phyloP scores from a whole-genome alignment of 2,888 invertebrate species.

The Thalpophila matura region DNA sequence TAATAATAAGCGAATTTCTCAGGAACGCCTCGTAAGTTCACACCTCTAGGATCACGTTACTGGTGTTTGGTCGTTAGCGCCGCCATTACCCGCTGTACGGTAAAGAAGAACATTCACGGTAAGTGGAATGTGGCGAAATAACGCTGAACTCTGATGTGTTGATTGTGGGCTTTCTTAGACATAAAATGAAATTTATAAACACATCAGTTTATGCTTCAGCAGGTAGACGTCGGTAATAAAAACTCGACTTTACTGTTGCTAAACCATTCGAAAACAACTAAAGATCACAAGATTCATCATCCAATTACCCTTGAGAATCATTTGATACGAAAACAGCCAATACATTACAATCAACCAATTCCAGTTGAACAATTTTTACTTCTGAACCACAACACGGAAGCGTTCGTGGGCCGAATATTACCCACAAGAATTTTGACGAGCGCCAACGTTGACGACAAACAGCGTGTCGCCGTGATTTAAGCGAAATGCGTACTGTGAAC shows the following conservation, averaged over 20 bases:
- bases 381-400: conserved; percentile 56
- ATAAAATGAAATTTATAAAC: conserved; percentile 39
- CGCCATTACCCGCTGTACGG: conserved; percentile 54
- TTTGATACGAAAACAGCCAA: conserved; percentile 24
- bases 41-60: conserved; percentile 74
- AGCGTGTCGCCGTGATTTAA: conserved; percentile 63
- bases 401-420: conserved; percentile 48
- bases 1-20: conserved; percentile 72
- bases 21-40: conserved; percentile 68
- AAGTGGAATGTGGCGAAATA: conserved; percentile 48
- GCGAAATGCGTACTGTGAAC: conserved; percentile 62
- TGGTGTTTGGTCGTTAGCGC: conserved; percentile 68
- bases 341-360: conserved; percentile 41
- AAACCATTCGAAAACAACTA: conserved; percentile 1
- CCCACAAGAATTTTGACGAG: conserved; percentile 60
- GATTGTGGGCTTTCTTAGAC: conserved; percentile 11
- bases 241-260: background rate
- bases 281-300: conserved; percentile 6
- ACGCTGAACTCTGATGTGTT: conserved; percentile 16
- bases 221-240: too few species aligned
- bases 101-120: conserved; percentile 57
- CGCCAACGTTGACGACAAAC: conserved; percentile 48
- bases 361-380: conserved; percentile 24
- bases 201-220: conserved; percentile 14
- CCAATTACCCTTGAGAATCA: conserved; percentile 25